Conservation (phyloP, 1,140 invertebrate species). For the Megalonaias nervosa region DNA sequence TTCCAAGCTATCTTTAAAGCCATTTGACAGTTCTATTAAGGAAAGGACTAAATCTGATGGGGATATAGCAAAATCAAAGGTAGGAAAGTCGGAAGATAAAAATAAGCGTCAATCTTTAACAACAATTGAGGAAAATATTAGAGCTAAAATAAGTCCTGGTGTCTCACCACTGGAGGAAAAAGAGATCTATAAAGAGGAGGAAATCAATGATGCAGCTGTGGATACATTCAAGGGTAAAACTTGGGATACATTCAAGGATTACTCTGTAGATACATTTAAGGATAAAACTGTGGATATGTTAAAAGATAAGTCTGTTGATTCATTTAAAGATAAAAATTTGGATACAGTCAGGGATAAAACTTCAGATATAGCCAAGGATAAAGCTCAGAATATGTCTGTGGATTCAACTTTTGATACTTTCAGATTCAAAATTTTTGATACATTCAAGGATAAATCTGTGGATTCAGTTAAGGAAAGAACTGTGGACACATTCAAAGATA, state of each 20-base stretch:
- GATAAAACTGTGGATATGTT: not conserved
- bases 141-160: slow-evolving; percentile 16
- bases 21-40: slow-evolving; percentile 31
- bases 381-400: too few species aligned
- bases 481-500: too few species aligned
- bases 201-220: not conserved
- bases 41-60: slow-evolving; percentile 35
- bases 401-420: too few species aligned
- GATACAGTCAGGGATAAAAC: too few species aligned
- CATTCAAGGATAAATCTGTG: too few species aligned
- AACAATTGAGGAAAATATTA: slow-evolving; percentile 37
- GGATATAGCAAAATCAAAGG: slow-evolving; percentile 31
- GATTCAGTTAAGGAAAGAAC: too few species aligned
- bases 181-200: slow-evolving; percentile 8
- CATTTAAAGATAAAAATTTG: too few species aligned
- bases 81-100: slow-evolving; percentile 26
- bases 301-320: slow-evolving; percentile 8
- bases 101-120: slow-evolving; percentile 33
- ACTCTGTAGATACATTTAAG: not conserved
- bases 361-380: too few species aligned
- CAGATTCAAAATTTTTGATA: too few species aligned
- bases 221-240: not conserved
- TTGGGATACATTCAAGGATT: not conserved
- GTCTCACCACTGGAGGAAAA: slow-evolving; percentile 29
- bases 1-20: slow-evolving; percentile 37